These are phyloP conservation scores for Cyclophora punctaria DNA, from an alignment of 2,888 invertebrate genomes.

Conservation along the genomic window DNA sequence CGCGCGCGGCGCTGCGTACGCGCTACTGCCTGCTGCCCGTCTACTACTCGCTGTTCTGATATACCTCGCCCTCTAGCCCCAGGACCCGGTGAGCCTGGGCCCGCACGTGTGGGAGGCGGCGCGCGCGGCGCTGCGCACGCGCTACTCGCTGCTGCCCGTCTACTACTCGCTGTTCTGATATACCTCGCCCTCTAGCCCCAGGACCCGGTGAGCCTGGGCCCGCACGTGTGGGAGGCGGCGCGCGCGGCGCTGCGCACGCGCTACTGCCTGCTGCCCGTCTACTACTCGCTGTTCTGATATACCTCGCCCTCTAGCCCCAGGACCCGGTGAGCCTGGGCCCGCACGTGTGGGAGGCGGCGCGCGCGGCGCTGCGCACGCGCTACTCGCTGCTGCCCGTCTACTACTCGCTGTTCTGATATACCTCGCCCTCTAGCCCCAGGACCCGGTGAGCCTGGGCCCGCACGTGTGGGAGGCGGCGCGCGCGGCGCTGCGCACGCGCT, in stretches of 20 bases:
- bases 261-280: conserved; percentile 84
- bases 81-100: conserved; percentile 89
- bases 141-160: conserved; percentile 85
- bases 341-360: conserved; percentile 79
- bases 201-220: conserved; percentile 87
- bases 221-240: conserved; percentile 79
- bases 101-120: conserved; percentile 79
- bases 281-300: conserved; percentile 89
- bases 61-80: conserved; percentile 81
- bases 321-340: conserved; percentile 87
- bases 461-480: conserved; percentile 79
- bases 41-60: conserved; percentile 87
- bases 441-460: conserved; percentile 85
- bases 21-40: conserved; percentile 86
- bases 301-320: no score
- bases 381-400: conserved; percentile 86
- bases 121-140: conserved; percentile 75
- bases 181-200: no score
- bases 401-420: conserved; percentile 87
- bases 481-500: conserved; percentile 79
- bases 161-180: conserved; percentile 88
- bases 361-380: conserved; percentile 77
- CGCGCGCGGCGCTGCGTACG: conserved; percentile 74
- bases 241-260: conserved; percentile 77
- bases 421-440: no score